Evolutionary conservation across 2,113 vertebrate genomes (phyloP).

Genomic region (Sylvietta virens): DNA sequence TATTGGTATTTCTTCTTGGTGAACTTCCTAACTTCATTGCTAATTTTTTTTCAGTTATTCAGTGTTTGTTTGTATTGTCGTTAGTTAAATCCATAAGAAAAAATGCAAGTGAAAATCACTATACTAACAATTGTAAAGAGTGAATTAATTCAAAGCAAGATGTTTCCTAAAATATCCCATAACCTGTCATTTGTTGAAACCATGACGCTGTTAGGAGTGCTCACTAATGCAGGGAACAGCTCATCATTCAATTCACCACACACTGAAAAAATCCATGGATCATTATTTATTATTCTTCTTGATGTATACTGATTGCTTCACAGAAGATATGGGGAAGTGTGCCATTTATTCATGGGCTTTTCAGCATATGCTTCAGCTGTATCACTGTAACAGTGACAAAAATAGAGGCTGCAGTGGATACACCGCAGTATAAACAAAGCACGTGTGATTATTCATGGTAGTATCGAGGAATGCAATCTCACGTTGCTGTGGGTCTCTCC

Average conservation of each 20-base stretch:
- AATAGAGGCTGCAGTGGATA: not conserved
- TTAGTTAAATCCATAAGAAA: not conserved
- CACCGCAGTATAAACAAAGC: not conserved
- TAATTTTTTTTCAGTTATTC: not conserved
- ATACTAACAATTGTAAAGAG: not conserved
- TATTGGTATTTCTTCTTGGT: not conserved
- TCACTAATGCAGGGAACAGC: not conserved
- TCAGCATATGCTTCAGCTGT: not conserved
- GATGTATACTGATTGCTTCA: not conserved
- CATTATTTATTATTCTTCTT: not conserved
- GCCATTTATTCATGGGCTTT: not conserved
- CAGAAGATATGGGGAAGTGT: not conserved
- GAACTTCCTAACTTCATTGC: not conserved
- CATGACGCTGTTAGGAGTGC: not conserved
- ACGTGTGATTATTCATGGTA: rapidly evolving
- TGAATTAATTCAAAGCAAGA: not conserved
- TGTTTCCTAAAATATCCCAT: not conserved
- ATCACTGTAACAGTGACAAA: not conserved
- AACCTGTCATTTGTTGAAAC: not conserved
- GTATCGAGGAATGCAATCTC: not conserved
- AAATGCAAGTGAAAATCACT: not conserved
- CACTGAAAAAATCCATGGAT: not conserved
- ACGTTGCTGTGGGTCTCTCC: not conserved
- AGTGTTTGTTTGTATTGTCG: not conserved
- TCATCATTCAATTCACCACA: not conserved